Evolutionary conservation across 2,113 vertebrate genomes (phyloP).

Genomic region (Arvicanthis niloticus): DNA sequence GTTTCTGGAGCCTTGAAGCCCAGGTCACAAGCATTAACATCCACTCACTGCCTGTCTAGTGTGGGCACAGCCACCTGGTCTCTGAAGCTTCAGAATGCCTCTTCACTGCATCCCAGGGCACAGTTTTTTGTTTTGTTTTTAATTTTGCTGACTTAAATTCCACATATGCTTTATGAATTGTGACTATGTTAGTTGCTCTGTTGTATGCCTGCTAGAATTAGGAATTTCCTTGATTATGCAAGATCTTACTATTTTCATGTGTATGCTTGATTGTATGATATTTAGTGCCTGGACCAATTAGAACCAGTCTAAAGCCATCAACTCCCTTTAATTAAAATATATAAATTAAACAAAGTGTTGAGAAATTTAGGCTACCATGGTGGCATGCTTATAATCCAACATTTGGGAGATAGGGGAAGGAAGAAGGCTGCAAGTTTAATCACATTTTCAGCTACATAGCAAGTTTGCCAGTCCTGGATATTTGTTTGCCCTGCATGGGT

Average conservation of each 20-base stretch:
- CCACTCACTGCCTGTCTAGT: not conserved
- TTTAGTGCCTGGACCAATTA: not conserved
- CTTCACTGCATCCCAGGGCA: not conserved
- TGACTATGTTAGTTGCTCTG: not conserved
- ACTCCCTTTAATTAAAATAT: not conserved
- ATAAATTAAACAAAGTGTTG: not conserved
- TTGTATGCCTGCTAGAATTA: not conserved
- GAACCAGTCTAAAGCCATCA: not conserved
- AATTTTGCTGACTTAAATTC: not conserved
- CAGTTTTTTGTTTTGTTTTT: not conserved
- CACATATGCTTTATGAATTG: not conserved
- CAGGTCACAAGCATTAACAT: accelerated
- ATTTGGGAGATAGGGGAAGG: not conserved
- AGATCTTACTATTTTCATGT: not conserved
- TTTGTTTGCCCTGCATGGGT: not conserved
- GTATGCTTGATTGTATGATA: not conserved
- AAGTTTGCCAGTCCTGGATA: not conserved
- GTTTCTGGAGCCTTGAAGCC: not conserved
- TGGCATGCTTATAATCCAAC: not conserved
- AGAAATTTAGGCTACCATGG: not conserved
- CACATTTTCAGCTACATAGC: not conserved
- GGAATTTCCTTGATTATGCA: too few species aligned
- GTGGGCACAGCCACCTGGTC: not conserved
- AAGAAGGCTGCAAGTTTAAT: not conserved
- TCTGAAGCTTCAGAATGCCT: not conserved